Conservation (phyloP, 1,140 invertebrate species). For the Tetramorium simillimum region DNA sequence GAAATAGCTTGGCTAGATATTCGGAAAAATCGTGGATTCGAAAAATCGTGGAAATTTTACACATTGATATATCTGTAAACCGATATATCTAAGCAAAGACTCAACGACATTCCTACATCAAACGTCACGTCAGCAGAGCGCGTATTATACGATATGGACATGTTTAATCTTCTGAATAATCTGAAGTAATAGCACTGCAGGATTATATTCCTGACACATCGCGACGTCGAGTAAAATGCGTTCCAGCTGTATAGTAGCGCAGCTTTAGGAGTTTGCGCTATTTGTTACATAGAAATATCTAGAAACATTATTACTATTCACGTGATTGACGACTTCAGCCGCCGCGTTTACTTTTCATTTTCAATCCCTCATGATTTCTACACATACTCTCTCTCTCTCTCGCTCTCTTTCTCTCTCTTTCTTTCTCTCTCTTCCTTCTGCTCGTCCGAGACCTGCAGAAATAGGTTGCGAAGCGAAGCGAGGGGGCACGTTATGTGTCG, state of each 20-base stretch:
- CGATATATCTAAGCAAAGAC: not conserved
- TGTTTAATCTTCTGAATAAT: slow-evolving; percentile 40
- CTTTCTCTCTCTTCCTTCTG: not conserved
- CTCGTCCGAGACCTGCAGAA: slow-evolving; percentile 71
- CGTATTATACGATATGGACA: not conserved
- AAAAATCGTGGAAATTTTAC: not conserved
- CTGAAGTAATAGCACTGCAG: slow-evolving; percentile 20
- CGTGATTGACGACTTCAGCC: slow-evolving; percentile 31
- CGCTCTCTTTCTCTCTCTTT: too few species aligned
- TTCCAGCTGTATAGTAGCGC: not conserved
- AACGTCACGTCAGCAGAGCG: slow-evolving; percentile 11
- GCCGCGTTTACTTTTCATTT: slow-evolving; percentile 10
- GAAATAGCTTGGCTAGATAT: not conserved
- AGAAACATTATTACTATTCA: not conserved
- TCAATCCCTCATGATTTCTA: slow-evolving; percentile 30
- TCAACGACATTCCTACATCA: not conserved
- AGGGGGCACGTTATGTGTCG: slow-evolving; percentile 64
- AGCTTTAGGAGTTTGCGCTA: not conserved
- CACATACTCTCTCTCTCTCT: not conserved
- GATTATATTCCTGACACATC: slow-evolving; percentile 15
- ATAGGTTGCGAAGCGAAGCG: slow-evolving; percentile 64
- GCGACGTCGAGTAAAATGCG: not conserved
- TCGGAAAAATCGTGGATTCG: not conserved
- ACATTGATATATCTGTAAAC: not conserved
- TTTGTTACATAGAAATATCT: not conserved